Percentiles rank a stretch among this genome's conserved stretches.
phyloP scores from a whole-genome alignment of 2,888 invertebrate species.

The Strigamia crassipes region DNA sequence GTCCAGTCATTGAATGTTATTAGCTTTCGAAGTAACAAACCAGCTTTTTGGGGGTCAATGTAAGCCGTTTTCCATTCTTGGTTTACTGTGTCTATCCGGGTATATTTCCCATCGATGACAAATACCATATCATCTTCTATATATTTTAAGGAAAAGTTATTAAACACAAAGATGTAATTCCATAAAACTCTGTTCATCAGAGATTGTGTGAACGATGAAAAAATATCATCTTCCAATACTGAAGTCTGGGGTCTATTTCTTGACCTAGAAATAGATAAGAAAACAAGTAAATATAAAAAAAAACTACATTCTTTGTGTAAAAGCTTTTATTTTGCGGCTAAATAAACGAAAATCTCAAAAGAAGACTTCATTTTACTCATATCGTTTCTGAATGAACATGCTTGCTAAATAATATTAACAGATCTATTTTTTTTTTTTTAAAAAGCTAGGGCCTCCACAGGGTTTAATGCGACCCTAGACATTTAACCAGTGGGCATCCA shows the following conservation, averaged over 20 bases:
- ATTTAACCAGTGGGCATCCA: no score
- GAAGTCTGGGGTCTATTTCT: slow-evolving; percentile 43
- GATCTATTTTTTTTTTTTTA: no score
- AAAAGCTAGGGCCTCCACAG: no score
- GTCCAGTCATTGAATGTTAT: slow-evolving; percentile 85
- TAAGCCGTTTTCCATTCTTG: slow-evolving; percentile 77
- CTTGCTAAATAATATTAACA: no score
- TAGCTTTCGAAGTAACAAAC: slow-evolving; percentile 72
- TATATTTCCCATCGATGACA: slow-evolving; percentile 86
- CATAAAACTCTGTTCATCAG: slow-evolving; percentile 88
- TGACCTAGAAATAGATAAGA: background rate
- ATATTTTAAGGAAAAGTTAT: slow-evolving; percentile 93
- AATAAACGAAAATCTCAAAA: no score
- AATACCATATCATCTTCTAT: slow-evolving; percentile 95
- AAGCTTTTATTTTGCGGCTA: no score
- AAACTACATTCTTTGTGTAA: no score
- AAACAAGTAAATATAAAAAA: no score
- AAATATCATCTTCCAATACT: slow-evolving; percentile 60
- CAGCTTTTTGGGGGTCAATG: slow-evolving; percentile 60
- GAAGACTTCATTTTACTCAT: background rate
- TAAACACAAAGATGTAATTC: slow-evolving; percentile 86
- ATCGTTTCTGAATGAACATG: no score
- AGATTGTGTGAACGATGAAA: slow-evolving; percentile 82
- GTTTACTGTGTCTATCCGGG: slow-evolving; percentile 78
- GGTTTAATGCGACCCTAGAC: no score